These are phyloP conservation scores for Heliconius hermathena DNA, from an alignment of 1,140 invertebrate species.

Conservation along the genomic window DNA sequence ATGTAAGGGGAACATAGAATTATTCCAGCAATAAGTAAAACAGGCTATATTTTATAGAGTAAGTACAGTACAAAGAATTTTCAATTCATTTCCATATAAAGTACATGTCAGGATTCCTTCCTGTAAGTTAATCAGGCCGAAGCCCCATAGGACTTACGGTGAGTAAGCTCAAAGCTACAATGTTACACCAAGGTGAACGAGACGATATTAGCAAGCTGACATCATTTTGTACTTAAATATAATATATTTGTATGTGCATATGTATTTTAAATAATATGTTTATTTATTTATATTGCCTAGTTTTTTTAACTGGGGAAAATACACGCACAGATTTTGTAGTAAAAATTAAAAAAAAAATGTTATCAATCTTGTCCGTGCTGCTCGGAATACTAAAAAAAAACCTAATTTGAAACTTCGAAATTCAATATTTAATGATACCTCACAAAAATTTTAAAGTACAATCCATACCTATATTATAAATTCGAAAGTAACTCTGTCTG, in stretches of 20 bases:
- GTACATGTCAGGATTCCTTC: conserved; percentile 38
- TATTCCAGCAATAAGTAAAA: not conserved
- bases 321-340: too few relatives aligned
- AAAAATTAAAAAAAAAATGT: too few relatives aligned
- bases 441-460: too few relatives aligned
- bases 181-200: conserved; percentile 27
- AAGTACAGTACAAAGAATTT: conserved; percentile 2
- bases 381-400: too few relatives aligned
- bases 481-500: too few relatives aligned
- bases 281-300: too few relatives aligned
- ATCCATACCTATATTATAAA: too few relatives aligned
- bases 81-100: conserved; percentile 14
- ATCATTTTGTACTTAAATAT: conserved; percentile 7
- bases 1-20: not conserved
- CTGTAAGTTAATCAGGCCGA: conserved; percentile 41
- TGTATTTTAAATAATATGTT: too few relatives aligned
- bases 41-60: not conserved
- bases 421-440: too few relatives aligned
- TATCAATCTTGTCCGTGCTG: too few relatives aligned
- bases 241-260: not conserved
- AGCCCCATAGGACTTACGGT: conserved; percentile 34
- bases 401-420: too few relatives aligned
- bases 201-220: conserved; percentile 10
- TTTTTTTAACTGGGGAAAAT: too few relatives aligned
- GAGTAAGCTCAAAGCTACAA: conserved; percentile 42